Base-by-base conservation (phyloP, 1,140 invertebrate genomes). In the Sinella curviseta region DNA sequence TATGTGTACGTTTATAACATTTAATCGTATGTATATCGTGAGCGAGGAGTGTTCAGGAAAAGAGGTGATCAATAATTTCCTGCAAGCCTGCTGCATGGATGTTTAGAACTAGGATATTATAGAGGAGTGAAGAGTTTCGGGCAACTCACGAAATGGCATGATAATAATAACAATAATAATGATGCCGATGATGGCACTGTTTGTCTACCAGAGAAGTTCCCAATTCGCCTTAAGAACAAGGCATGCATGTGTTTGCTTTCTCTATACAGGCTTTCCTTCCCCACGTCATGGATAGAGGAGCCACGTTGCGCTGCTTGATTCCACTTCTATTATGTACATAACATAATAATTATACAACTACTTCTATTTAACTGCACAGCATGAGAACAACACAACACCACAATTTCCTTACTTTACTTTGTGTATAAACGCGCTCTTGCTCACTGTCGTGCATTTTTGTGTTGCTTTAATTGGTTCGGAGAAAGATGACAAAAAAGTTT, bases 41-140 rank as follows among this genome's bases (percentile, higher is more conserved):
- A n/a, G n/a, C n/a, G n/a, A n/a, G n/a, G n/a, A n/a, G n/a, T n/a
- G n/a, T n/a, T n/a, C 55, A 60, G 55, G 55, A 60, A 60, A 60
- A 24, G 55, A 60, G 55, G 55, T 60, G 55, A 60, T 60, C 55
- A 60, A 60, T 60, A 60, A 60, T 60, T 60, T 60, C 55, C 55
- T 60, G 24, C 14, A 17, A 26, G n/a, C n/a, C n/a, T n/a, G n/a
- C n/a, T n/a, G n/a, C n/a, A n/a, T n/a, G n/a, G n/a, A n/a, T n/a
- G n/a, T n/a, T n/a, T n/a, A n/a, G n/a, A n/a, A n/a, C n/a, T n/a
- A n/a, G n/a, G n/a, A n/a, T n/a, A n/a, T n/a, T n/a, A n/a, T n/a
- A n/a, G n/a, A n/a, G 12, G 24, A 60, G 55, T 60, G 55, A 60
- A 8, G 24, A 24, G 24, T 3, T 60, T 60, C 24, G 12, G 24